Evolutionary conservation across 2,113 vertebrate genomes (phyloP), one percentile per base, ranked within the genome.

Genomic region (Amphiprion percula): DNA sequence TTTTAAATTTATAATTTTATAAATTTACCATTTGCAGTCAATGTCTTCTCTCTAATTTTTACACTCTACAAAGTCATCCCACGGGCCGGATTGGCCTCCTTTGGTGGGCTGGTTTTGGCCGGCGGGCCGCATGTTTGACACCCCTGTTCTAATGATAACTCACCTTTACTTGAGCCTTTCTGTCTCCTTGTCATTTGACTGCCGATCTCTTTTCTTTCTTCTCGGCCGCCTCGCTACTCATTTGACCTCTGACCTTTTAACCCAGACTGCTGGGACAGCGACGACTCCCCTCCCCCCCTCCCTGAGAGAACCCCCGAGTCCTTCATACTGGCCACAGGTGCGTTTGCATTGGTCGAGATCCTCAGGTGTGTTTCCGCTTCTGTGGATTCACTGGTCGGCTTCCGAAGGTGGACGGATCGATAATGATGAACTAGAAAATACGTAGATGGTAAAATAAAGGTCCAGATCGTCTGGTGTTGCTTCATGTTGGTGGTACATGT

Each of bases 231-330:
- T 61, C 83, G 74, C 80, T 67, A 89, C 70, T 89, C 53, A 77
- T 88, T 63, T 93, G 86, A 91, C 88, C 84, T 93, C 71, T 94
- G 90, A 94, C 90, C 90, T 96, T 66, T 85, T 93, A 90, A 93
- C 96, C 92, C 95, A 98, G 97, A 97, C 95, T 94, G 94, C 92
- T 96, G 95, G 91, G 82, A 83, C 92, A 96, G 90, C 91, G 96
- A 97, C 82, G 97, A 97, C 83, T 97, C 93, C 67, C 96, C 96
- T 92, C 97, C 97, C 91, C 96, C 96, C 0, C 95, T 98, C 84
- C 97, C 97, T 65, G 95, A 95, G 92, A 96, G 97, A 94, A 98
- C 97, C 80, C 97, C 96, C 44, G 97, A 97, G 87, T 99, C 97
- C 81, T 98, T 97, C 95, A 94, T 96, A 47, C 90, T 99, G 95